A percentile compares a stretch with the other conserved stretches of the same genome.
Evolutionary conservation across 1,140 invertebrate genomes (phyloP).

Genomic region (Bombus ignitus): DNA sequence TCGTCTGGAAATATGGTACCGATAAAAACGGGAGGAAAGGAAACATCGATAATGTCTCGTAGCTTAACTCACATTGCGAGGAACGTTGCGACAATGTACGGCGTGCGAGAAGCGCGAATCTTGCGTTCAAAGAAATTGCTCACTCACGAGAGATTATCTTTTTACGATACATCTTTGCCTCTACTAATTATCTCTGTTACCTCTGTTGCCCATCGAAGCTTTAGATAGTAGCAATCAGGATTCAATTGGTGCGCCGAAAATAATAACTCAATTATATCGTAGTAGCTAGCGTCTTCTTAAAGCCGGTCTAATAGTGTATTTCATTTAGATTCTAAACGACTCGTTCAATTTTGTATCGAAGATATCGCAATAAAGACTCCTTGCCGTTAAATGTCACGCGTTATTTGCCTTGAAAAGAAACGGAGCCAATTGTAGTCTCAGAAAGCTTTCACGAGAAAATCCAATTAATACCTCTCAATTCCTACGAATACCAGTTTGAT

Average conservation of each 20-base stretch:
- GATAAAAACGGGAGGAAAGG: background rate
- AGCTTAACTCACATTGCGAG: background rate
- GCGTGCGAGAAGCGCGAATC: background rate
- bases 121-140: slow-evolving; percentile 28
- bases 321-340: slow-evolving; percentile 6
- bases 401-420: background rate
- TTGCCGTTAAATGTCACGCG: background rate
- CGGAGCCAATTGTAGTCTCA: too few species aligned
- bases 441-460: too few species aligned
- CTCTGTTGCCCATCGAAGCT: background rate
- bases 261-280: slow-evolving; percentile 6
- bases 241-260: slow-evolving; percentile 17
- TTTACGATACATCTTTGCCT: slow-evolving; percentile 13
- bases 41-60: background rate
- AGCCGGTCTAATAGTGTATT: background rate
- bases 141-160: slow-evolving; percentile 32
- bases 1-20: background rate
- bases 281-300: slow-evolving; percentile 6
- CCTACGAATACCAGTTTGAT: background rate
- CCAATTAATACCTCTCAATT: background rate
- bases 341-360: slow-evolving; percentile 41
- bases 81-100: background rate
- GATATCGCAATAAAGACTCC: slow-evolving; percentile 51
- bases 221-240: background rate
- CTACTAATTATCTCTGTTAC: slow-evolving; percentile 19